Conservation (phyloP, 2,797 vertebrate genomes). For the Oreortyx pictus region DNA sequence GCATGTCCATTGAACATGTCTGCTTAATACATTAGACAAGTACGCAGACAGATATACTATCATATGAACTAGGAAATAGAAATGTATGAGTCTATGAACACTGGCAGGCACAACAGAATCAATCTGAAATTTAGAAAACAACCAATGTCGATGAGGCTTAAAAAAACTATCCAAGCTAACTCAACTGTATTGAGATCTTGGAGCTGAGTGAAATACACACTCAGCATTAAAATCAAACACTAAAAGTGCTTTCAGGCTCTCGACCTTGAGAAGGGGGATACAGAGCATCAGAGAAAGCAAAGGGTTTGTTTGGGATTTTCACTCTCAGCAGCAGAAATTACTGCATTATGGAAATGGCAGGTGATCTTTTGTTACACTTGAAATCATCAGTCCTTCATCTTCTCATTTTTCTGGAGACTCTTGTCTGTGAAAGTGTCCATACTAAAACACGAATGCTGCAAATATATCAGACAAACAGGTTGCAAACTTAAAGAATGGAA, state of each 20-base stretch:
- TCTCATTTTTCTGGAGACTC: constrained; percentile 14
- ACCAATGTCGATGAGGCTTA: neutral
- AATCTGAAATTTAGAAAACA: neutral
- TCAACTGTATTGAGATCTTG: neutral
- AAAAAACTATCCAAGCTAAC: neutral
- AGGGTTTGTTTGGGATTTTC: neutral
- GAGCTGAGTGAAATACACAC: neutral
- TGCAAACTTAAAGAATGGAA: neutral
- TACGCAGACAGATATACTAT: rapidly evolving
- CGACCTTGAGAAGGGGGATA: neutral
- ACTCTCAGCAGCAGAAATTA: neutral
- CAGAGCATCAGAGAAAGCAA: neutral
- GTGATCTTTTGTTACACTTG: neutral
- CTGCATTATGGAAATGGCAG: neutral
- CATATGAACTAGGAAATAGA: neutral
- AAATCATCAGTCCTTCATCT: neutral
- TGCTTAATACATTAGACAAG: neutral
- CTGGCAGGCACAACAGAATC: neutral
- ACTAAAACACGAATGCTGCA: neutral
- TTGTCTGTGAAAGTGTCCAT: neutral
- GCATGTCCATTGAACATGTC: neutral
- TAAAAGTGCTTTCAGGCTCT: neutral
- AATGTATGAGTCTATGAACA: neutral
- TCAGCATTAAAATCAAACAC: neutral
- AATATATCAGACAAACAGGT: neutral